These are phyloP conservation scores for Andrena chrysosceles DNA, from an alignment of 2,888 invertebrate species.

Conservation along the genomic window DNA sequence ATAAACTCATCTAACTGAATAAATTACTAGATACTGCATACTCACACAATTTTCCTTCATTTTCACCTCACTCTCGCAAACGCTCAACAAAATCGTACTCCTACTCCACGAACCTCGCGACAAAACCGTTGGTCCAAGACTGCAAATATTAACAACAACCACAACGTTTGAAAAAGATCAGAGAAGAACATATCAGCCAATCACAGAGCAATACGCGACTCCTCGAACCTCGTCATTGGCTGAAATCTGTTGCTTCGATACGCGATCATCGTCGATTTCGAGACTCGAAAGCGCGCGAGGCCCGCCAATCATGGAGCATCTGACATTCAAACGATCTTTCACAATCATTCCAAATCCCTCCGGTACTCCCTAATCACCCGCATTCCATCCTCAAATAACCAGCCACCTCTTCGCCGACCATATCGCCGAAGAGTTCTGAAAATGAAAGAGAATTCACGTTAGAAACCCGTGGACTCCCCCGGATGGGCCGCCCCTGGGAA, in stretches of 20 bases:
- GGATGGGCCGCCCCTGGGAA: slow-evolving; percentile 34
- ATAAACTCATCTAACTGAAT: no score
- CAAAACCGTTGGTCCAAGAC: not conserved
- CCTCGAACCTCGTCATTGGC: not conserved
- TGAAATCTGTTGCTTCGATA: slow-evolving; percentile 12
- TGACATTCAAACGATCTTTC: not conserved
- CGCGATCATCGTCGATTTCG: not conserved
- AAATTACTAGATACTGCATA: no score
- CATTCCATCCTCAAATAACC: not conserved
- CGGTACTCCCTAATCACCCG: not conserved
- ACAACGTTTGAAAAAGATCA: not conserved
- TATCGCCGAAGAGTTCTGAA: not conserved
- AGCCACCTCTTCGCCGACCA: not conserved
- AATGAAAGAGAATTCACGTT: not conserved
- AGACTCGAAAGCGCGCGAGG: not conserved
- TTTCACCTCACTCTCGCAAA: not conserved
- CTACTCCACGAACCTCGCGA: not conserved
- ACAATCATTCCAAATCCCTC: not conserved
- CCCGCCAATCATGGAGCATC: not conserved
- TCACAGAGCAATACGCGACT: slow-evolving; percentile 5
- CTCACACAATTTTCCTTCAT: not conserved
- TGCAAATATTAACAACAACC: no score
- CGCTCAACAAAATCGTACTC: not conserved
- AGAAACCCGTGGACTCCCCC: not conserved
- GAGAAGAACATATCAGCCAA: not conserved